A percentile compares a stretch with the other conserved stretches of the same genome.
These are phyloP conservation scores for Drosophila pseudoobscura DNA, from an alignment of 1,140 invertebrate genomes.

Conservation along the genomic window DNA sequence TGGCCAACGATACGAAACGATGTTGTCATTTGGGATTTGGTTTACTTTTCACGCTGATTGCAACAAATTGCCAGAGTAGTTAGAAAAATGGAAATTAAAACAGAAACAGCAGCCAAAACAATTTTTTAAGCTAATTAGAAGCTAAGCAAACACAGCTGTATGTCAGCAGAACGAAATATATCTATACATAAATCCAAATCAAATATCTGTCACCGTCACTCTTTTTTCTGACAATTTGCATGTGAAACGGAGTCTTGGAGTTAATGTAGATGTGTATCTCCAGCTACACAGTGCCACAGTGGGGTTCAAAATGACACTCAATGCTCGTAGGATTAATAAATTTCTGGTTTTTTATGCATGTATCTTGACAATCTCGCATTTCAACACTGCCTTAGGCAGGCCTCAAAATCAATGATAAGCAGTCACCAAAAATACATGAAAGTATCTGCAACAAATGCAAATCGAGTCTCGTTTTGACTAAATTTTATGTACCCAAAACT, in stretches of 20 bases:
- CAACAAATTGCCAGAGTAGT: constrained; percentile 61
- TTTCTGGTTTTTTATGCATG: constrained; percentile 56
- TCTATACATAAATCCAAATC: constrained; percentile 69
- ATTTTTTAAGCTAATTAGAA: constrained; percentile 70
- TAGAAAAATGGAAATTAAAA: constrained; percentile 28
- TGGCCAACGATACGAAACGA: constrained; percentile 44
- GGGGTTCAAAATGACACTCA: constrained; percentile 41
- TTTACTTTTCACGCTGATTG: constrained; percentile 74
- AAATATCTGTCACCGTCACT: constrained; percentile 44
- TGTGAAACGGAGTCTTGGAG: constrained; percentile 61
- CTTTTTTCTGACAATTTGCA: constrained; percentile 55
- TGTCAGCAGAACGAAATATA: constrained; percentile 16
- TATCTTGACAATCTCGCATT: constrained; percentile 55
- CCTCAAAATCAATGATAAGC: constrained; percentile 38
- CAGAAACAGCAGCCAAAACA: constrained; percentile 25
- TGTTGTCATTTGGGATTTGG: constrained; percentile 33
- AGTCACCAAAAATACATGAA: constrained; percentile 23
- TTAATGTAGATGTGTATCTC: constrained; percentile 48
- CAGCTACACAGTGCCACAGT: constrained; percentile 38
- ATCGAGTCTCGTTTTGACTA: constrained; percentile 42
- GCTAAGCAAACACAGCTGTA: constrained; percentile 43
- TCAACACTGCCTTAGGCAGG: constrained; percentile 43
- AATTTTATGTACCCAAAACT: constrained; percentile 45
- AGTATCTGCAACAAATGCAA: constrained; percentile 68
- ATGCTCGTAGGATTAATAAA: constrained; percentile 52